These are phyloP conservation scores for Drosophila histrio DNA, from an alignment of 2,888 invertebrate genomes.

Conservation along the genomic window DNA sequence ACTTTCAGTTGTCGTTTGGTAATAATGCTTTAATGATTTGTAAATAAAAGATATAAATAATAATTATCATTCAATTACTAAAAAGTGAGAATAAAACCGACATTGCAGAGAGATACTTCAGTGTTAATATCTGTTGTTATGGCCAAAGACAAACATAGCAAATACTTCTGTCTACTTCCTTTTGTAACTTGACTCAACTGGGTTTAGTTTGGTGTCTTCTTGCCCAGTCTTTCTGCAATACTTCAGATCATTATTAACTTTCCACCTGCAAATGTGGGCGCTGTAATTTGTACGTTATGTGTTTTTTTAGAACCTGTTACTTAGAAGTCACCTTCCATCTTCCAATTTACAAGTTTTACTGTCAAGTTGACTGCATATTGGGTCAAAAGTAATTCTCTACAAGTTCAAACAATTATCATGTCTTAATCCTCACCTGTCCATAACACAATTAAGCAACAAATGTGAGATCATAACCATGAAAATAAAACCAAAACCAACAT, in stretches of 20 bases:
- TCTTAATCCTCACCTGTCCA: constrained; percentile 4
- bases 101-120: constrained; percentile 7
- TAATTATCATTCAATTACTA: not conserved
- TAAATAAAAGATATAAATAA: too few species aligned
- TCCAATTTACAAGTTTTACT: not conserved
- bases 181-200: constrained; percentile 25
- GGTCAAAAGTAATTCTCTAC: not conserved
- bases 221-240: constrained; percentile 22
- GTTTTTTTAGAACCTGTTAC: constrained; percentile 21
- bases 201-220: constrained; percentile 5
- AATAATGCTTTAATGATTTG: too few species aligned
- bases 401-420: constrained; percentile 42
- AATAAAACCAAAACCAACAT: constrained; percentile 42
- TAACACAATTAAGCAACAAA: constrained; percentile 56
- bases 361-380: too few species aligned
- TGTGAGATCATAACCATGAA: constrained; percentile 45
- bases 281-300: constrained; percentile 26
- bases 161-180: constrained; percentile 25
- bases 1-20: too few species aligned
- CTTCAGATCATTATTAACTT: constrained; percentile 65
- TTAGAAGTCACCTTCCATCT: too few species aligned
- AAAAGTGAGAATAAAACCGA: constrained; percentile 15
- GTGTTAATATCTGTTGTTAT: constrained; percentile 33
- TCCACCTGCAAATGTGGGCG: constrained; percentile 46
- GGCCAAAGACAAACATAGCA: constrained; percentile 40